A percentile compares a stretch with the other conserved stretches of the same genome.
phyloP scores from a whole-genome alignment of 2,797 vertebrate species.

The Gallinago solitaria region DNA sequence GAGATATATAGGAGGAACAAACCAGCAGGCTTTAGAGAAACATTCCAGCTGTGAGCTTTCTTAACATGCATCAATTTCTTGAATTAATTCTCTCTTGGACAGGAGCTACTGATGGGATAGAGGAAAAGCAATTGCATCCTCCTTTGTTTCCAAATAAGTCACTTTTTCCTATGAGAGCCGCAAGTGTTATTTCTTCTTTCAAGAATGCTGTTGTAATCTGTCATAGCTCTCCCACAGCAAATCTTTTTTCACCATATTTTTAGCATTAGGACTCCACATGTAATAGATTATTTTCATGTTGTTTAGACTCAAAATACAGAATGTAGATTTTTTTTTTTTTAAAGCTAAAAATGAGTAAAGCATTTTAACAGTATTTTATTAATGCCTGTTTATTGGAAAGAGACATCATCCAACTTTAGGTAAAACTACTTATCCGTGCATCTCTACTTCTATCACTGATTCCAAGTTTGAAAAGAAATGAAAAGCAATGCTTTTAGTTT shows the following conservation, averaged over 20 bases:
- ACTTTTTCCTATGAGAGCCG: background rate
- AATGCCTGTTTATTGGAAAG: background rate
- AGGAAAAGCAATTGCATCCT: background rate
- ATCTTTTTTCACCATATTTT: background rate
- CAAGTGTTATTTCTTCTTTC: slow-evolving; percentile 1
- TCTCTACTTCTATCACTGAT: background rate
- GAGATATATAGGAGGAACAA: background rate
- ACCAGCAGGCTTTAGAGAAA: background rate
- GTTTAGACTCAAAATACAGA: background rate
- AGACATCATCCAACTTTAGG: background rate
- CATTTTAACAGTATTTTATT: background rate
- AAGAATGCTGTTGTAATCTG: background rate
- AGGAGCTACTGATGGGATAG: background rate
- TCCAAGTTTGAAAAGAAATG: background rate
- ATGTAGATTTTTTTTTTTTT: background rate
- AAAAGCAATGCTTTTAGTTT: background rate
- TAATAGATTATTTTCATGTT: background rate
- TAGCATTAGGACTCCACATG: background rate
- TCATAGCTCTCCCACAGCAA: background rate
- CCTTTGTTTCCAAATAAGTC: background rate
- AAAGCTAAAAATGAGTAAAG: background rate
- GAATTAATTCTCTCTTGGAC: background rate
- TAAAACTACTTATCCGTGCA: background rate
- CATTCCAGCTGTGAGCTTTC: background rate
- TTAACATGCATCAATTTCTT: background rate